Evolutionary conservation across 1,140 invertebrate genomes (phyloP), one percentile per base, ranked within the genome.

Genomic region (Stegodyphus mimosarum): DNA sequence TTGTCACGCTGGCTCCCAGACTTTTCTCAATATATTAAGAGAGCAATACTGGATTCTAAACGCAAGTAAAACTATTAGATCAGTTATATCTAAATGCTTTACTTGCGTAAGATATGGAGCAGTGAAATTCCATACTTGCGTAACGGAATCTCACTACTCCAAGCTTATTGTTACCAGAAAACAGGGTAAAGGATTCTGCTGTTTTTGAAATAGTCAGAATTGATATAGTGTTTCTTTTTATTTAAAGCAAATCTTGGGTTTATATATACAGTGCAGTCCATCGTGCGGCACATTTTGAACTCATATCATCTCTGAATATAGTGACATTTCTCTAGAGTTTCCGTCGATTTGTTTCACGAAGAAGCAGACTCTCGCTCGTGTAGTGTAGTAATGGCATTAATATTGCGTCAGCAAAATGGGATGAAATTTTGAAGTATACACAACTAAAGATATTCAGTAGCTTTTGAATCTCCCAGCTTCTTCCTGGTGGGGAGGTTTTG

Each of bases 251-350:
- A 77, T 77, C 84, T 6, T 91, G 90, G 72, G 86, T 90, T 6
- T 74, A 76, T 33, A 33, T 91, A 0, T 91, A 91, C 75, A 83
- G 90, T 88, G 77, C 90, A 48, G 67, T 87, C 0, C 89, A 88
- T 0, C 88, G 88, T 49, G 90, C 90, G 2, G 80, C 91, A 1
- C 90, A 91, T 87, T 77, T 90, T 33, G 90, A 91, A 74, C 77
- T 90, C 1, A 88, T 91, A 0, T 72, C 33, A 49, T 88, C 89
- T 86, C 66, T 91, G 18, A 84, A 81, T 0, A 87, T 90, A 18
- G 86, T 89, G 66, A 79, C 53, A 48, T 90, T 90, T 84, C n/a
- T 91, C 51, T 73, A 88, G 67, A 87, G 86, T 33, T 84, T 90
- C 15, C 83, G 88, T 72, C 72, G 90, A 53, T 90, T 91, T 76